Conservation (phyloP, 2,113 vertebrate genomes). For the Dasyurus viverrinus region DNA sequence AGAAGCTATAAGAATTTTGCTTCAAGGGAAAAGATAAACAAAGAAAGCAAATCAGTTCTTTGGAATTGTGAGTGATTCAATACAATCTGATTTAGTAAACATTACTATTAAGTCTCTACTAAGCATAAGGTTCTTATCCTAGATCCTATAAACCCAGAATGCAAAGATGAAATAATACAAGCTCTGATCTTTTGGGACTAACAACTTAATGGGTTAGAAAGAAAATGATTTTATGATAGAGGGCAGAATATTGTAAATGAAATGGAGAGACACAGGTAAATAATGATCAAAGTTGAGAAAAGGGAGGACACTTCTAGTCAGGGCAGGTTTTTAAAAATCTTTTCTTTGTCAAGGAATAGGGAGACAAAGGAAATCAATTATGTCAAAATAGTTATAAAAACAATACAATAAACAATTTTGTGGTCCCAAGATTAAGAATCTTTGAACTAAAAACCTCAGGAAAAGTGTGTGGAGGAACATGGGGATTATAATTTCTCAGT, state of each 20-base stretch:
- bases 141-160: neutral
- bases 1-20: neutral
- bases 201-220: neutral
- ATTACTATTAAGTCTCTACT: neutral
- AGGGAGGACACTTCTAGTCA: neutral
- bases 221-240: neutral
- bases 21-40: neutral
- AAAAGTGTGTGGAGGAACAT: neutral
- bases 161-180: neutral
- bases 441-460: neutral
- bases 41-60: neutral
- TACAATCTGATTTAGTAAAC: neutral
- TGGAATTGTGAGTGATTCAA: neutral
- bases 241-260: neutral
- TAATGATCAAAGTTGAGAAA: neutral
- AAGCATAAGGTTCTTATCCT: neutral
- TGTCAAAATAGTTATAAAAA: neutral
- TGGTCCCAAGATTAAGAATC: neutral
- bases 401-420: neutral
- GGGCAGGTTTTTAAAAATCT: neutral
- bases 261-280: neutral
- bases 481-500: no score
- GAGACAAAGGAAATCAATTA: neutral
- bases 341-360: neutral
- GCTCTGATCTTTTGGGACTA: neutral